Evolutionary conservation across 92 coral and sea anemone genomes (phyloP), one percentile per base, ranked within the genome.

Genomic region (Palythoa heliodiscus): DNA sequence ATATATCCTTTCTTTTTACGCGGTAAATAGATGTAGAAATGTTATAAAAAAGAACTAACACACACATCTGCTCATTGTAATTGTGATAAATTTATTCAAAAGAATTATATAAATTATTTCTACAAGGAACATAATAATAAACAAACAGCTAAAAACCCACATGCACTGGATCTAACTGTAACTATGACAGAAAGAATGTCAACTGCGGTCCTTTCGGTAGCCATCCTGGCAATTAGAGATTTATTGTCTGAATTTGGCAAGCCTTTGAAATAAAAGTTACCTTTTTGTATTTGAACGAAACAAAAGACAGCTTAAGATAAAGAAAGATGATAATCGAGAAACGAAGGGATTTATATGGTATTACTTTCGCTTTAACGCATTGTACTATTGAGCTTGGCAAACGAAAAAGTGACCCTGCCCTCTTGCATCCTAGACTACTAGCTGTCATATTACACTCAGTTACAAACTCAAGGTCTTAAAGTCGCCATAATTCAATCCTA

Each of bases 101-200:
- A 68, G 14, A 22, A 11, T 13, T 71, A 47, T 29, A 14, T 13
- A 58, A 58, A 3, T 12, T 58, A 14, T 58, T 67, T 67, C 20
- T 19, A 67, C 50, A 43, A 58, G 64, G 17, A 14, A 58, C 17
- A 19, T 15, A 15, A 58, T 58, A 15, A 14, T 11, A 14, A 77
- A 47, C 25, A 66, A 64, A 66, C n/a, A 13, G 15, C 2, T 43
- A 47, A 14, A 80, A 2, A 12, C 52, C 2, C 1, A 23, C 0
- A 4, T n/a, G 38, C 57, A 0, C 17, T 4, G 11, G 43, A 43
- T 29, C 25, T 69, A 2, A 7, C 63, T 57, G 84, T 80, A 80
- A 66, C 84, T 48, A 80, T 66, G 47, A 22, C 39, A 66, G 84
- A 80, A 80, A 80, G 84, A 80, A 80, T 80, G 84, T 80, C 70